Evolutionary conservation across 2,888 invertebrate species (phyloP), one percentile per base, ranked within the genome.

Genomic region (Mongoloraphidia duomilia): DNA sequence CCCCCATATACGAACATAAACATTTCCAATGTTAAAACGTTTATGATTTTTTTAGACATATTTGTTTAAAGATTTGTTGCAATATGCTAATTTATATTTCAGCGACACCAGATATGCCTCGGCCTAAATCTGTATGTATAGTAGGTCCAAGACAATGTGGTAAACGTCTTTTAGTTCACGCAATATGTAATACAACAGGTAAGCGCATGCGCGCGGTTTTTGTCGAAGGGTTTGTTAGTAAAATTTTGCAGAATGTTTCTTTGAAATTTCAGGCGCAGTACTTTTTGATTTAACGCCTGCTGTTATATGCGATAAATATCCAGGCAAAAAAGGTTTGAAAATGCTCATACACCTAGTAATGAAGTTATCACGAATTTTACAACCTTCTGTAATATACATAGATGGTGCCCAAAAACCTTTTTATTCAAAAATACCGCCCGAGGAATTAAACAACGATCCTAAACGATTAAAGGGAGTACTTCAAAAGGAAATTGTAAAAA

Each of bases 61-160:
- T 17, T 17, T 17, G 17, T 17, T 17, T 17, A 17, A 4, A 17
- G 4, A 17, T 17, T 17, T 17, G 17, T 17, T 17, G 4, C 26
- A 26, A 26, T 6, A 6, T 26, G 26, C 6, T 26, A 26, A 26
- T 26, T 26, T 26, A 26, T 26, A 26, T 26, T 26, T 26, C 26
- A 26, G 26, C 26, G 6, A 26, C 26, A 26, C 26, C 26, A 11
- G 68, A 68, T 49, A 61, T 67, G 46, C 64, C 67, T 46, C 68
- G 67, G 46, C 65, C 68, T 9, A 71, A 73, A 62, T 77, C 83
- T 0, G 76, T 85, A 17, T 63, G 86, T 46, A 69, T 90, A 17
- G 78, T 77, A 34, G 89, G 89, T 0, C 80, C 85, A 1, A 70
- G 75, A 44, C 74, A 76, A 34, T 71, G 75, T 36, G 89, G 88